Evolutionary conservation across 2,888 invertebrate species (phyloP).

Genomic region (Deroplatys truncata): DNA sequence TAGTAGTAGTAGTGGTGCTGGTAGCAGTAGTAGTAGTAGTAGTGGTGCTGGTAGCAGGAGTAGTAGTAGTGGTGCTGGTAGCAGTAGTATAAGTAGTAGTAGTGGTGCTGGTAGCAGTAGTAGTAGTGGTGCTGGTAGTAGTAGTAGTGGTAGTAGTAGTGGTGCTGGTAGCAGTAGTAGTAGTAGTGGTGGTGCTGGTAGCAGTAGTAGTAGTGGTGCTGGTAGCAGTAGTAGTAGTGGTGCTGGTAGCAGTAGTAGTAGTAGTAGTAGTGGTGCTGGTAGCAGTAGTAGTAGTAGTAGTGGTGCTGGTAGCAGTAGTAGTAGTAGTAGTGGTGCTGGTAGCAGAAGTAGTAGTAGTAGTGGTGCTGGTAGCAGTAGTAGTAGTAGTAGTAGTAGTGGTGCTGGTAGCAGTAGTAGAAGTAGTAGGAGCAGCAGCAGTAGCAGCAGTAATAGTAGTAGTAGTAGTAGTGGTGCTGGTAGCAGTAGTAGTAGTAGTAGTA

Average conservation of each 20-base stretch:
- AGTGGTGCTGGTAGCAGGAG: too few species aligned
- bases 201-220: background rate
- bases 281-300: constrained; percentile 44
- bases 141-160: constrained; percentile 34
- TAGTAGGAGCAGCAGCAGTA: too few species aligned
- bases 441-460: constrained; percentile 36
- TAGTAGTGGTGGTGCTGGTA: constrained; percentile 38
- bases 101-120: constrained; percentile 34
- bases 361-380: constrained; percentile 5
- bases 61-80: background rate
- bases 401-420: constrained; percentile 24
- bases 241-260: constrained; percentile 39
- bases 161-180: constrained; percentile 12
- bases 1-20: too few species aligned
- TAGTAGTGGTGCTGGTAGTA: constrained; percentile 36
- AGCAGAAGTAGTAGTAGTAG: constrained; percentile 22
- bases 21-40: too few species aligned
- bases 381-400: constrained; percentile 20
- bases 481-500: background rate
- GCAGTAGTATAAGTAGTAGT: too few species aligned
- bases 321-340: constrained; percentile 43
- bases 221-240: constrained; percentile 39
- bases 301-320: constrained; percentile 44
- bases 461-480: too few species aligned
- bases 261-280: constrained; percentile 38